Evolutionary conservation across 2,113 vertebrate genomes (phyloP).

Genomic region (Istiophorus platypterus): DNA sequence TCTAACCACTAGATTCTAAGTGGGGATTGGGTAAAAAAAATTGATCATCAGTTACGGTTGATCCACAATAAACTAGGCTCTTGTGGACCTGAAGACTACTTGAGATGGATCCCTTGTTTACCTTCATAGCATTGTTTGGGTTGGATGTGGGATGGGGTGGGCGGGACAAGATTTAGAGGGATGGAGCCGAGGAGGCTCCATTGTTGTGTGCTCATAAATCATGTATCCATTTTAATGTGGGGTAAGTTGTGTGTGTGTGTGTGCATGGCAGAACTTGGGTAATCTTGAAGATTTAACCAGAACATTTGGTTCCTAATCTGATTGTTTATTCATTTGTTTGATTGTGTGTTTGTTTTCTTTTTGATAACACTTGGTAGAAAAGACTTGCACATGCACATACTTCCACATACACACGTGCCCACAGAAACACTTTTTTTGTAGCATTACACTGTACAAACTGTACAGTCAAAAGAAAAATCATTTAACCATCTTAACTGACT

Average conservation of each 20-base stretch:
- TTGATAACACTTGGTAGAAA: constrained; percentile 52
- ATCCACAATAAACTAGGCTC: constrained; percentile 49
- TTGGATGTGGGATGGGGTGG: constrained; percentile 19
- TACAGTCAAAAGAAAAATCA: constrained; percentile 48
- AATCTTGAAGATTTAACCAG: constrained; percentile 75
- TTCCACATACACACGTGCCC: constrained; percentile 59
- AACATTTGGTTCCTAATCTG: constrained; percentile 61
- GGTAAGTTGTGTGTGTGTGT: constrained; percentile 54
- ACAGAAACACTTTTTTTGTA: constrained; percentile 52
- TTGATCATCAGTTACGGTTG: constrained; percentile 24
- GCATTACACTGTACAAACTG: constrained; percentile 58
- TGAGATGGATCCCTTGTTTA: constrained; percentile 59
- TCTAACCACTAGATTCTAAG: constrained; percentile 14
- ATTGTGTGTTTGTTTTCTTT: constrained; percentile 52
- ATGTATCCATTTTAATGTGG: constrained; percentile 50
- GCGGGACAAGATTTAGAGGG: not conserved
- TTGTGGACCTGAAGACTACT: constrained; percentile 47
- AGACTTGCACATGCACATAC: constrained; percentile 69
- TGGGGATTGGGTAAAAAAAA: constrained; percentile 16
- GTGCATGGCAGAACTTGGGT: constrained; percentile 71
- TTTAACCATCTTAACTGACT: constrained; percentile 59
- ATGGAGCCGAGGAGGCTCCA: constrained; percentile 18
- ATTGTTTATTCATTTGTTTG: constrained; percentile 55
- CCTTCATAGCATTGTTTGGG: constrained; percentile 36
- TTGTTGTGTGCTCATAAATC: constrained; percentile 59